Evolutionary conservation across 2,113 vertebrate genomes (phyloP), one percentile per base, ranked within the genome.

Genomic region (Glaucomys volans): DNA sequence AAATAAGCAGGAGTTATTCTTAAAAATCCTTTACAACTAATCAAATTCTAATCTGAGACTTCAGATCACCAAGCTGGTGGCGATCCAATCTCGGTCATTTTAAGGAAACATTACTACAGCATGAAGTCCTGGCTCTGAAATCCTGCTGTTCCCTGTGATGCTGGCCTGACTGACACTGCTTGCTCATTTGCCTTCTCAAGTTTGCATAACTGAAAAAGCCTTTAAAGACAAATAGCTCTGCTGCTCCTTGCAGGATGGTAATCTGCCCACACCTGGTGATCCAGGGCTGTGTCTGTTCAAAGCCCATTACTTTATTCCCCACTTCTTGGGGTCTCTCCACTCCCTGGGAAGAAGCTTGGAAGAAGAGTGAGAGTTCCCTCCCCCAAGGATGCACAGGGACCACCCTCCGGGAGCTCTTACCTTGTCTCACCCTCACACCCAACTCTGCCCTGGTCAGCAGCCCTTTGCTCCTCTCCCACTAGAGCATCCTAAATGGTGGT

Each of bases 281-380:
- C 14, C 30, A 54, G 30, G 4, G 26, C 24, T 84, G 17, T 5
- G 26, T 6, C 37, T 30, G 44, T 44, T 66, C 35, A 13, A 32
- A 24, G 40, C 4, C 8, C 1, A 4, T 4, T 10, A 2, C 12
- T 62, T 11, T 72, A 7, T 16, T 8, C 30, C 3, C 24, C 3
- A 0, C 8, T 17, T 80, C 28, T 32, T 3, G 5, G 37, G 59
- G 17, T 54, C 20, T 30, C 67, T 30, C 4, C 17, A 37, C 47
- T n/a, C 69, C 44, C 62, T 22, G 50, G 44, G 30, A 28, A 12
- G 64, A 37, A 62, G 52, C 35, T 24, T 26, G 18, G 52, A 62
- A 14, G 32, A 32, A 76, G 8, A 20, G 26, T 20, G 14, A 72
- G 6, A 8, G 50, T 62, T 93, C 8, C 20, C 28, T 22, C 5